Conservation (phyloP, 2,113 vertebrate species). For the Semnornis frantzii region DNA sequence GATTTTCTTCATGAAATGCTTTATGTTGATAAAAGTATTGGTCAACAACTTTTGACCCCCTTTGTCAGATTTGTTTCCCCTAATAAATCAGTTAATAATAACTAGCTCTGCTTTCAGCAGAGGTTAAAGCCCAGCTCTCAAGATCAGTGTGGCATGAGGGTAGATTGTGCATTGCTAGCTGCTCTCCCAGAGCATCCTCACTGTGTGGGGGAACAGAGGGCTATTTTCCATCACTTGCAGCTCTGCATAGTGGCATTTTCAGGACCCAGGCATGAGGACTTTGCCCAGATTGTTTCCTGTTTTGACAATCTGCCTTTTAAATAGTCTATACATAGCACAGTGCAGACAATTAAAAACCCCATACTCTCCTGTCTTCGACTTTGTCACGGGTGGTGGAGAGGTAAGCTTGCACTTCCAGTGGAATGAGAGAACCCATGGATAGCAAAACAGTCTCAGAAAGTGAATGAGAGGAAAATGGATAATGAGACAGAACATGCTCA, state of each 20-base stretch:
- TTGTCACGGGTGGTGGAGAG: background rate
- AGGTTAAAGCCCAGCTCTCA: background rate
- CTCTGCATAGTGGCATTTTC: background rate
- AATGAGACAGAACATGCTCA: background rate
- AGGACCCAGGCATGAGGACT: background rate
- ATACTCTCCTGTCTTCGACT: background rate
- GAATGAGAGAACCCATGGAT: background rate
- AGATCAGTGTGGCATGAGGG: background rate
- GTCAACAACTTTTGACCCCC: background rate
- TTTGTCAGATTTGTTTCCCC: background rate
- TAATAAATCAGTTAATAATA: background rate
- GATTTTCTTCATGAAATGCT: background rate
- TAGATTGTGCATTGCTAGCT: fast-evolving
- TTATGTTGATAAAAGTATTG: fast-evolving
- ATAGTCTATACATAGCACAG: background rate
- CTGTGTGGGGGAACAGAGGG: background rate
- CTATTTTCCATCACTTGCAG: background rate
- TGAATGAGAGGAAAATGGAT: background rate
- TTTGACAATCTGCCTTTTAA: slow-evolving; percentile 22
- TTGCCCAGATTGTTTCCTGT: slow-evolving; percentile 27
- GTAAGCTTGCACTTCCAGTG: background rate
- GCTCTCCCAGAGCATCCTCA: background rate
- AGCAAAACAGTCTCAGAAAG: background rate
- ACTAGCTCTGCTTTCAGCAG: background rate
- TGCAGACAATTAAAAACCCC: background rate